These are phyloP conservation scores for Eurois occulta DNA, from an alignment of 2,888 invertebrate genomes.

Conservation along the genomic window DNA sequence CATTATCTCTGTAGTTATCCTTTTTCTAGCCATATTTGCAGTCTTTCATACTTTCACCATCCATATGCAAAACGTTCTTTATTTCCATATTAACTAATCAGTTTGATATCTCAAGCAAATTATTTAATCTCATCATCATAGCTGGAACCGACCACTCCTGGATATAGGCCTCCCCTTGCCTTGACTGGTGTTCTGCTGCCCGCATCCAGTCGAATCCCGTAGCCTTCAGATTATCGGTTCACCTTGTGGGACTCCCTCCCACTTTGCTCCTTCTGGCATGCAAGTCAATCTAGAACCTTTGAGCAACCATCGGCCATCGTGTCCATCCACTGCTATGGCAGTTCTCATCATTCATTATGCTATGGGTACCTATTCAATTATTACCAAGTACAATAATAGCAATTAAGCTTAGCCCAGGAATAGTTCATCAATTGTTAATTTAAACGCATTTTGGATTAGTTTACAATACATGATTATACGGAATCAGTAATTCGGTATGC, in stretches of 20 bases:
- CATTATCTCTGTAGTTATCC: no score
- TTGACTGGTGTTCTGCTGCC: neutral
- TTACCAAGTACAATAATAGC: constrained; percentile 1
- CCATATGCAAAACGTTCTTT: neutral
- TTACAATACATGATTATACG: constrained; percentile 3
- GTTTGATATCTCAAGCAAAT: no score
- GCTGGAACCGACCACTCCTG: neutral
- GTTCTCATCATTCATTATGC: neutral
- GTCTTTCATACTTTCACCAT: neutral
- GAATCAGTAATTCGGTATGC: constrained; percentile 1
- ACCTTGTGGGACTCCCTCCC: neutral
- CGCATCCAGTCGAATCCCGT: neutral
- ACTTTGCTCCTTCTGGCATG: neutral
- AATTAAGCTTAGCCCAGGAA: neutral
- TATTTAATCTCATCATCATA: no score
- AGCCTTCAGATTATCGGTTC: neutral
- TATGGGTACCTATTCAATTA: neutral
- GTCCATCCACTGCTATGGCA: neutral
- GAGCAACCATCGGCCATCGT: neutral
- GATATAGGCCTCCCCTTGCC: neutral
- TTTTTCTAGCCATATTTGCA: no score
- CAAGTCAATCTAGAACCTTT: neutral
- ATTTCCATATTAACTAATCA: no score
- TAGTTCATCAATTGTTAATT: constrained; percentile 16
- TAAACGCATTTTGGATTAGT: constrained; percentile 21